phyloP scores from a whole-genome alignment of 1,140 invertebrate species.

The Leptopilina boulardi region DNA sequence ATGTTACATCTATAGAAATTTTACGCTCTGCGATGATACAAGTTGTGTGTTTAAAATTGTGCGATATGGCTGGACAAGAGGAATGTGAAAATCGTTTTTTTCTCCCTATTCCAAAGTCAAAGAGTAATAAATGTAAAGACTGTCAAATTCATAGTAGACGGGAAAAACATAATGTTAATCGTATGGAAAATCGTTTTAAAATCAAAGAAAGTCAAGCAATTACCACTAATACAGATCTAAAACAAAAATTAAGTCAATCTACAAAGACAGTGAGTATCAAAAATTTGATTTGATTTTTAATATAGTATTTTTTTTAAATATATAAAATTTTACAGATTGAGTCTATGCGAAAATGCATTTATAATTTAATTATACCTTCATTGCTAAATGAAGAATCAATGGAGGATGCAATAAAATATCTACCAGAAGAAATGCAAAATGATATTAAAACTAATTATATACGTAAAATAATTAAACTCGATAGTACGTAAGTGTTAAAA shows the following conservation, averaged over 20 bases:
- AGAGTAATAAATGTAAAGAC: neutral
- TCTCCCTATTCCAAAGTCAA: neutral
- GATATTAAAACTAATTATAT: no score
- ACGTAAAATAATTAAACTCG: no score
- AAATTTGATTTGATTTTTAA: neutral
- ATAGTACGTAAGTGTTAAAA: no score
- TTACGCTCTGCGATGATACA: neutral
- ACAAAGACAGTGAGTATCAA: neutral
- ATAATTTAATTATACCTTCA: neutral
- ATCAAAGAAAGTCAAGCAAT: neutral
- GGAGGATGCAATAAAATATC: neutral
- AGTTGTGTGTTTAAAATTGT: neutral
- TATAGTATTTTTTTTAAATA: no score
- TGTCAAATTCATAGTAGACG: neutral
- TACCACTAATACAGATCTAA: neutral
- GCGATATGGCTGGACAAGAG: neutral
- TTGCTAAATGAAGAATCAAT: neutral
- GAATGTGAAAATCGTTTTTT: neutral
- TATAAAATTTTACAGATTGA: no score
- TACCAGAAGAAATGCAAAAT: neutral
- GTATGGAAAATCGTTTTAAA: neutral
- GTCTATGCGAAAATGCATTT: neutral
- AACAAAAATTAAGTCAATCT: neutral
- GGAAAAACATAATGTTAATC: neutral
- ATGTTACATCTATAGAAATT: neutral